Percentiles rank a stretch among this genome's conserved stretches.
phyloP scores from a whole-genome alignment of 2,888 invertebrate species.

The Tetragonisca angustula region DNA sequence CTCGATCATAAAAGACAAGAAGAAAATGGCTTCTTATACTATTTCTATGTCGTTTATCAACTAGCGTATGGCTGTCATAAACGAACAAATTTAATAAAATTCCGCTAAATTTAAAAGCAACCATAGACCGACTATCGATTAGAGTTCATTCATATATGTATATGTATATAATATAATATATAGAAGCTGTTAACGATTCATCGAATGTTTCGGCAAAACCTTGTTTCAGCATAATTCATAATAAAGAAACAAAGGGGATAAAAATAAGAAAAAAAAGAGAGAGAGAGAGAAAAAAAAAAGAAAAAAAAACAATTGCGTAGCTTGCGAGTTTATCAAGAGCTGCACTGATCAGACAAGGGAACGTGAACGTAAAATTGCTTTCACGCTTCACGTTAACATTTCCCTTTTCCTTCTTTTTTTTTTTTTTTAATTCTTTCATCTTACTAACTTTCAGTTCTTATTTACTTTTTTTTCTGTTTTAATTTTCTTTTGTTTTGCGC shows the following conservation, averaged over 20 bases:
- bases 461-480: background rate
- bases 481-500: constrained; percentile 15
- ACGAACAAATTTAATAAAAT: constrained; percentile 52
- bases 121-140: constrained; percentile 47
- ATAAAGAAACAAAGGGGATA: constrained; percentile 27
- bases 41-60: constrained; percentile 50
- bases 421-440: background rate
- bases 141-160: constrained; percentile 43
- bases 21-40: constrained; percentile 52
- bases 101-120: constrained; percentile 59
- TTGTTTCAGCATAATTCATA: constrained; percentile 47
- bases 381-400: constrained; percentile 8
- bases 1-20: constrained; percentile 49
- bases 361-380: constrained; percentile 32
- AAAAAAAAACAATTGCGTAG: constrained; percentile 37
- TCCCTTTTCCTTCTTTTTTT: constrained; percentile 5
- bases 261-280: constrained; percentile 8
- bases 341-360: constrained; percentile 56
- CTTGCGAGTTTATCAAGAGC: constrained; percentile 64
- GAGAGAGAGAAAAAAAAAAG: constrained; percentile 21
- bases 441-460: background rate
- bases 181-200: constrained; percentile 59
- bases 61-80: constrained; percentile 38
- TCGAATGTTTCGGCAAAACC: constrained; percentile 80
- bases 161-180: background rate